Percentiles rank a stretch among this genome's conserved stretches.
These are phyloP conservation scores for Platycnemis pennipes DNA, from an alignment of 2,888 invertebrate genomes.

Conservation along the genomic window DNA sequence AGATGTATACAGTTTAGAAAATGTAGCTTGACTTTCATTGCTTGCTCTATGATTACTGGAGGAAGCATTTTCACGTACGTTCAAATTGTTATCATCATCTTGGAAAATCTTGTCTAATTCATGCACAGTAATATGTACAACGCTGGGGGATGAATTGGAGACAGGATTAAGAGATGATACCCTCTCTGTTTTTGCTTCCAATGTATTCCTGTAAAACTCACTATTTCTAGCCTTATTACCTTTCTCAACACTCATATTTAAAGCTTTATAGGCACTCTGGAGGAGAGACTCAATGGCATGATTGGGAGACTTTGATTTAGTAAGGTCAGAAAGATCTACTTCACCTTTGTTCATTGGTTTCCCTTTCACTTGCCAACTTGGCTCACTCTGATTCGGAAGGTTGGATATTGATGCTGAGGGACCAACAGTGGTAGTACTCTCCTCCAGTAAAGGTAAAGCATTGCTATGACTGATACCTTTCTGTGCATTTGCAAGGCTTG, in stretches of 20 bases:
- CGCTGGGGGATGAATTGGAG: constrained; percentile 32
- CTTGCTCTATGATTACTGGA: neutral
- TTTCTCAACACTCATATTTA: constrained; percentile 28
- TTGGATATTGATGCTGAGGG: neutral
- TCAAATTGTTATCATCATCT: constrained; percentile 36
- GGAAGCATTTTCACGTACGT: constrained; percentile 13
- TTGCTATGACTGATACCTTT: neutral
- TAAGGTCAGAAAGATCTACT: neutral
- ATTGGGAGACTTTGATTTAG: neutral
- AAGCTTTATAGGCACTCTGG: constrained; percentile 52
- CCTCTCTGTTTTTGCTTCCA: constrained; percentile 24
- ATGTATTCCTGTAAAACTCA: constrained; percentile 51
- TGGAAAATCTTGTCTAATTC: constrained; percentile 57
- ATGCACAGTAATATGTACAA: constrained; percentile 51
- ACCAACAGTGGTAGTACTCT: neutral
- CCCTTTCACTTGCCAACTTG: neutral
- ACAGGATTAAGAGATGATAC: neutral
- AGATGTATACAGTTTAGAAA: constrained; percentile 42
- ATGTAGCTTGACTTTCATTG: constrained; percentile 46
- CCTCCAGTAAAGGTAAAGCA: neutral
- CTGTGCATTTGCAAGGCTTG: neutral
- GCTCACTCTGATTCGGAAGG: neutral
- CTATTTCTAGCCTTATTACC: constrained; percentile 50
- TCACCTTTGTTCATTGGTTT: neutral
- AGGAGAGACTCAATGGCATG: constrained; percentile 7